Conservation (phyloP, 2,797 vertebrate species). For the Argentina silus region DNA sequence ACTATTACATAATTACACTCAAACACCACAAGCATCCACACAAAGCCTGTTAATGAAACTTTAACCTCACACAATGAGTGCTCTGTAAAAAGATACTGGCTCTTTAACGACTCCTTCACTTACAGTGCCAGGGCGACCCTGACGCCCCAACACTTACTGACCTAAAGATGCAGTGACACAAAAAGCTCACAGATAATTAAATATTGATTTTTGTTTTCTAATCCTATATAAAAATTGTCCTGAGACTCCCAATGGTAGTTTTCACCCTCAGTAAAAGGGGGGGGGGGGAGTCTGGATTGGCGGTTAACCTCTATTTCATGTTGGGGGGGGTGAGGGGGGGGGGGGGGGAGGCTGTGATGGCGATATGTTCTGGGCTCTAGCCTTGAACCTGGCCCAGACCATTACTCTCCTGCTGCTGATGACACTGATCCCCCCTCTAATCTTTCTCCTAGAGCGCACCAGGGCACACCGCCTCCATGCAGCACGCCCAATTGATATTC, state of each 20-base stretch:
- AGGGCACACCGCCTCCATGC: constrained; percentile 67
- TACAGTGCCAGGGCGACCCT: constrained; percentile 78
- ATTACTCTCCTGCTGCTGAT: constrained; percentile 81
- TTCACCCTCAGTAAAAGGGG: constrained; percentile 89
- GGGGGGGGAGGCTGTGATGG: constrained; percentile 58
- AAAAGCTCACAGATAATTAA: constrained; percentile 99
- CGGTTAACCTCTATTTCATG: constrained; percentile 86
- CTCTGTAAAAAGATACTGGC: constrained; percentile 70
- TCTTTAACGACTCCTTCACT: constrained; percentile 90
- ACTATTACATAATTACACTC: neutral
- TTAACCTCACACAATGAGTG: constrained; percentile 73
- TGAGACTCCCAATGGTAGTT: constrained; percentile 97
- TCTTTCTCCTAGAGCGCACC: constrained; percentile 76
- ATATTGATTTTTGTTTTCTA: constrained; percentile 99
- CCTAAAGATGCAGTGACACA: constrained; percentile 98
- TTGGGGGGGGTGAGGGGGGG: constrained; percentile 45
- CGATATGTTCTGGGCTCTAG: constrained; percentile 79
- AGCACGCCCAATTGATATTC: constrained; percentile 78
- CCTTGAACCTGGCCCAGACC: constrained; percentile 81
- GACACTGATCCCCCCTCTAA: constrained; percentile 81
- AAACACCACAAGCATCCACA: constrained; percentile 7
- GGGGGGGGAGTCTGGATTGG: constrained; percentile 73
- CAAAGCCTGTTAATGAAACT: constrained; percentile 39
- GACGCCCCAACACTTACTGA: constrained; percentile 83
- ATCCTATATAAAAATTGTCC: constrained; percentile 99